A percentile compares a stretch with the other conserved stretches of the same genome.
Evolutionary conservation across 2,888 invertebrate species (phyloP).

Genomic region (Drosophila helvetica): DNA sequence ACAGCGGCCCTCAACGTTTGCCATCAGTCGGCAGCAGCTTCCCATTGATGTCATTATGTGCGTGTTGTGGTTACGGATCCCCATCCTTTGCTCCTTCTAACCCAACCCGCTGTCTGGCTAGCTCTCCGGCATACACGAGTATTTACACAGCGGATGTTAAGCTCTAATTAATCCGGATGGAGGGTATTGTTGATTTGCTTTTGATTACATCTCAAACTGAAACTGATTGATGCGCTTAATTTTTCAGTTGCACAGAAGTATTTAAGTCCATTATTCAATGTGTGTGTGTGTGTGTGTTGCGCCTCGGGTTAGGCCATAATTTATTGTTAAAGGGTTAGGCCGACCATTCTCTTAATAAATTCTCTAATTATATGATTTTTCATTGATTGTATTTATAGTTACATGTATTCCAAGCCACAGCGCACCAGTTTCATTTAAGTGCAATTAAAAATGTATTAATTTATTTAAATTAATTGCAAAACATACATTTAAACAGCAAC

Average conservation of each 20-base stretch:
- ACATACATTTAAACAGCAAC: slow-evolving; percentile 16
- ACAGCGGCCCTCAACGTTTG: slow-evolving; percentile 41
- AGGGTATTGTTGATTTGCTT: slow-evolving; percentile 37
- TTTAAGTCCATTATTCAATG: slow-evolving; percentile 32
- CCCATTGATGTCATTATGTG: slow-evolving; percentile 54
- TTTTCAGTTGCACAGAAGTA: slow-evolving; percentile 46
- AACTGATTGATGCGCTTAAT: slow-evolving; percentile 61
- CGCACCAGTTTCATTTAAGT: too few species aligned
- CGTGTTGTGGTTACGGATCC: slow-evolving; percentile 39
- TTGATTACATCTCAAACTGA: slow-evolving; percentile 58
- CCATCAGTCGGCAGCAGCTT: slow-evolving; percentile 18
- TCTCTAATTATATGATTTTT: not conserved
- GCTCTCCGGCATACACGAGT: slow-evolving; percentile 8
- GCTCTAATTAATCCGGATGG: slow-evolving; percentile 64
- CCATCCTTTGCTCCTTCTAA: too few species aligned
- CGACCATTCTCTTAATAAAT: not conserved
- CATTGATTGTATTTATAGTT: slow-evolving; percentile 47
- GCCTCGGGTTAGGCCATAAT: slow-evolving; percentile 8
- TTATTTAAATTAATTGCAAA: slow-evolving; percentile 64
- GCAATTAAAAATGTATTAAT: slow-evolving; percentile 16
- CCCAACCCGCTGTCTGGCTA: not conserved
- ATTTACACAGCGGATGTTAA: slow-evolving; percentile 41
- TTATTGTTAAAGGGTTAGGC: not conserved
- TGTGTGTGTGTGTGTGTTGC: slow-evolving; percentile 26
- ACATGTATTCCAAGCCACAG: slow-evolving; percentile 15